Evolutionary conservation across 1,140 invertebrate species (phyloP).

Genomic region (Hyposmocoma kahamanoa): DNA sequence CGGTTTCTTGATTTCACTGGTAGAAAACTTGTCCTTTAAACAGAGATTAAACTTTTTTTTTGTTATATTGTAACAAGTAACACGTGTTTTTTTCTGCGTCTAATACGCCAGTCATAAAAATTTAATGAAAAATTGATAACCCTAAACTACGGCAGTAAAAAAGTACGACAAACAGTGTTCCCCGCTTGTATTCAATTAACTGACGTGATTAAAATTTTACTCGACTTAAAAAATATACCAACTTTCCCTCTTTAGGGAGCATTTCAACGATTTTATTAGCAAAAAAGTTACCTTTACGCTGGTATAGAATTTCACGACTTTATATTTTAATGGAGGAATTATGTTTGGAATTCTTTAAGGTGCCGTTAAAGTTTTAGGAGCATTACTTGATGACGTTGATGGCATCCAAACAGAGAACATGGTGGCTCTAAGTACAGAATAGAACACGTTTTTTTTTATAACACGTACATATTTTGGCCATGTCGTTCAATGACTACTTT

Average conservation of each 20-base stretch:
- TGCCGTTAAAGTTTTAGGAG: constrained; percentile 9
- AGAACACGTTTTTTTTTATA: too few species aligned
- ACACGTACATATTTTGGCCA: too few species aligned
- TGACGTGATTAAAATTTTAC: constrained; percentile 37
- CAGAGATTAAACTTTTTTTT: too few species aligned
- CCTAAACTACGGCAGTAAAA: constrained; percentile 1
- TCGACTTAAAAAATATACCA: constrained; percentile 26
- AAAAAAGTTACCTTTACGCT: constrained; percentile 19
- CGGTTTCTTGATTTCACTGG: too few species aligned
- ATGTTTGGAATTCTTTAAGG: constrained; percentile 25
- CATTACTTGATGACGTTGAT: not conserved
- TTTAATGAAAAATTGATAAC: too few species aligned
- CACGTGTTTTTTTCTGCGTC: too few species aligned
- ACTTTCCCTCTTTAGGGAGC: constrained; percentile 11
- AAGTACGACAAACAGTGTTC: constrained; percentile 14
- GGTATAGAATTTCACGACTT: constrained; percentile 20
- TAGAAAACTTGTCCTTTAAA: too few species aligned
- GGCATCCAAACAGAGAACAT: too few species aligned
- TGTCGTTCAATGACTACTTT: too few species aligned
- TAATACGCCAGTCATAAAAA: too few species aligned
- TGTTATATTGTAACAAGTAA: too few species aligned
- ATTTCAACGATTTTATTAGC: constrained; percentile 26
- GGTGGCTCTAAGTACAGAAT: too few species aligned
- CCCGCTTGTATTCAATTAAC: constrained; percentile 35
- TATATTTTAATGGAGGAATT: constrained; percentile 40